Evolutionary conservation across 2,888 invertebrate species (phyloP), one percentile per base, ranked within the genome.

Genomic region (Epinotia bilunana): DNA sequence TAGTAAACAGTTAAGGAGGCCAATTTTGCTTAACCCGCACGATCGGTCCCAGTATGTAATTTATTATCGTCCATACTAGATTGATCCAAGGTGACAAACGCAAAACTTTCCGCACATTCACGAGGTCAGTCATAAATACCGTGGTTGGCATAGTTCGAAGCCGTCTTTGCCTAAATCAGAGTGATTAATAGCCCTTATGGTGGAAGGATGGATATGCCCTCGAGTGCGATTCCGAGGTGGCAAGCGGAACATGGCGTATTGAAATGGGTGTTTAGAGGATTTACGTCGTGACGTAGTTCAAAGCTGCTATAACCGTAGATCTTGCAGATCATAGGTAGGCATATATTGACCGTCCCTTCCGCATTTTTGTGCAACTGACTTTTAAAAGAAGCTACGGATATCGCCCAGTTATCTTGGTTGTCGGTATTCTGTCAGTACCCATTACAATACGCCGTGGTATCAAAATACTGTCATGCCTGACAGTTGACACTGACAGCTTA

Each of bases 101-200:
- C 28, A 63, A 58, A 57, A 67, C n/a, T 69, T 71, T 55, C 62
- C 13, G 39, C 39, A 2, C 20, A 60, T 12, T 49, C 58, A 55
- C 23, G 58, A 55, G 12, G 39, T 23, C 73, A 61, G 55, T 68
- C 74, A 65, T 71, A 60, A 64, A 64, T 74, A 71, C 70, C 23
- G 53, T 57, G 63, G 49, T 57, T 57, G 70, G 60, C 60, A 73
- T 49, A 65, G 65, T 73, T 65, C 33, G 33, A 55, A 71, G 62
- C 18, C 46, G 58, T 74, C 64, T 74, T 71, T 70, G 70, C 74
- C 73, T 74, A 74, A 74, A 70, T 74, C 74, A 74, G 65, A 43
- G 39, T 71, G 74, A 74, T 71, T 70, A 74, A 74, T 74, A 65
- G 39, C 53, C 57, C 64, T 71, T 55, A 58, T 64, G 71, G 43